A percentile compares a stretch with the other conserved stretches of the same genome.
These are phyloP conservation scores for Nannospalax galili DNA, from an alignment of 2,113 vertebrate species.

Conservation along the genomic window DNA sequence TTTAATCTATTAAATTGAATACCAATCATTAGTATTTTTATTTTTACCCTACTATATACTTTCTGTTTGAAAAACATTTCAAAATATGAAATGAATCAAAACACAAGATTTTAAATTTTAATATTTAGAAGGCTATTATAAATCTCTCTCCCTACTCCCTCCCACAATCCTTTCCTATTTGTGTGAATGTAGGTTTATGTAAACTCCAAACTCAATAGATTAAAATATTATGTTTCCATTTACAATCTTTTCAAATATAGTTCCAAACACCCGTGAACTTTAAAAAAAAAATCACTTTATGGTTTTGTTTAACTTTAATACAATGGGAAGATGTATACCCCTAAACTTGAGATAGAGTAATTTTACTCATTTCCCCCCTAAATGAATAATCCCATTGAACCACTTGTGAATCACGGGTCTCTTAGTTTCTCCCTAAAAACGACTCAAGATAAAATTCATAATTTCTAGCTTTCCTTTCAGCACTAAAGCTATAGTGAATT, in stretches of 20 bases:
- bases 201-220: not conserved
- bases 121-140: no score
- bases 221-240: not conserved
- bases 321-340: not conserved
- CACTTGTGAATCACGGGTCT: not conserved
- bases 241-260: not conserved
- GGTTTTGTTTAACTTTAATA: not conserved
- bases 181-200: no score
- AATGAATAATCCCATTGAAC: not conserved
- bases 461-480: not conserved
- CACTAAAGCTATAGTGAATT: not conserved
- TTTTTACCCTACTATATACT: no score
- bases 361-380: not conserved
- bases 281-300: not conserved
- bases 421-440: not conserved
- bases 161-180: no score
- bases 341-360: not conserved
- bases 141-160: no score
- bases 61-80: no score
- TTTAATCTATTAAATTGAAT: no score
- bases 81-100: no score
- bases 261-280: not conserved
- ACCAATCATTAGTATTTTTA: no score
- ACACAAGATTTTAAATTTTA: no score
- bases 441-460: not conserved